Conservation (phyloP, 2,797 vertebrate genomes). For the Arremon aurantiirostris region DNA sequence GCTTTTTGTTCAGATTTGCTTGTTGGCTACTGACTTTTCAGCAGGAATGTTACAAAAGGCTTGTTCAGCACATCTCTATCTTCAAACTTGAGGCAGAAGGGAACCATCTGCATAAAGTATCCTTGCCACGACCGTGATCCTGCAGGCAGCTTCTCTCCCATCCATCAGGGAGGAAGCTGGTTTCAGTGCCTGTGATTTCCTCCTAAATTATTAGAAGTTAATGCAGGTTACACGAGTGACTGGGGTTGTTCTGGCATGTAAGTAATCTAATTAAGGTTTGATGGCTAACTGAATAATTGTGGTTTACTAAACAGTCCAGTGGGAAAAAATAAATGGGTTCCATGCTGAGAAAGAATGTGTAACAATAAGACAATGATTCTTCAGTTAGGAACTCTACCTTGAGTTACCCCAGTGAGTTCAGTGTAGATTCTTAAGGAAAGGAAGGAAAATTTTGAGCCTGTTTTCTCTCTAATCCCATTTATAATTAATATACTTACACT, state of each 20-base stretch:
- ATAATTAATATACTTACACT: not conserved
- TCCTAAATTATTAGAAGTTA: slow-evolving; percentile 9
- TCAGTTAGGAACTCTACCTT: not conserved
- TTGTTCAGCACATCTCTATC: slow-evolving; percentile 52
- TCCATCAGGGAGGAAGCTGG: not conserved
- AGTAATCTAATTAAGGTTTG: slow-evolving; percentile 33
- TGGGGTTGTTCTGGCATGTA: not conserved
- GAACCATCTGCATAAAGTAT: slow-evolving; percentile 58
- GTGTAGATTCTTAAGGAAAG: not conserved
- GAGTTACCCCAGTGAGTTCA: not conserved
- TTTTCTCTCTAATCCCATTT: not conserved
- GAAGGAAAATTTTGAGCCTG: not conserved
- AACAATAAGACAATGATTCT: not conserved
- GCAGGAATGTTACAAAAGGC: slow-evolving; percentile 27
- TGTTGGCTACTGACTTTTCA: slow-evolving; percentile 14
- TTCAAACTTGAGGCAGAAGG: slow-evolving; percentile 11
- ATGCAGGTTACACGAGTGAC: not conserved
- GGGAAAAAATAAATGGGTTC: not conserved
- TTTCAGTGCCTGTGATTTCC: slow-evolving; percentile 30
- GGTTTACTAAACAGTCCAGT: not conserved
- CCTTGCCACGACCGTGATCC: not conserved
- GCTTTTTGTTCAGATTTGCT: not conserved
- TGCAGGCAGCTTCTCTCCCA: slow-evolving; percentile 34
- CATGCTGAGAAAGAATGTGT: not conserved
- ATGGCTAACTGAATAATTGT: slow-evolving; percentile 10